Evolutionary conservation across 1,140 invertebrate genomes (phyloP), one percentile per base, ranked within the genome.

Genomic region (Penaeus vannamei): DNA sequence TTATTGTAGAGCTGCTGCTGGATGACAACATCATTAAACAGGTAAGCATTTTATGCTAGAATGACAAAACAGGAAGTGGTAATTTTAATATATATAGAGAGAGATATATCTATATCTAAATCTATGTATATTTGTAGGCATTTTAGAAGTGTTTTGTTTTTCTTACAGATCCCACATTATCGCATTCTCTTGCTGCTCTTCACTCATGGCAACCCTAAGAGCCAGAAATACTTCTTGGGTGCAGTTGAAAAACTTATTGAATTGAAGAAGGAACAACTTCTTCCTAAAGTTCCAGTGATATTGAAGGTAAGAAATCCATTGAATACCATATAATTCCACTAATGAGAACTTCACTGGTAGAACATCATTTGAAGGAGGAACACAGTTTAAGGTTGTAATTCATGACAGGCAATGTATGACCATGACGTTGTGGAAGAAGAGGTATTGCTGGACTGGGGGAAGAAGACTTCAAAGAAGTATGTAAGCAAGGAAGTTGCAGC

Each of bases 191-290:
- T 91, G 14, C 69, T 92, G 62, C 82, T 90, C 93, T 99, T 99
- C 93, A 98, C 97, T 86, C 95, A 96, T 92, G 96, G 96, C 84
- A 98, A 98, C 92, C 86, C 86, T 36, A 91, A 91, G 77, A 94
- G 95, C 26, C 98, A 99, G 93, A 97, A 98, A 91, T 98, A 98
- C 94, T 94, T 99, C 87, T 95, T 99, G 90, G 97, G 98, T 91
- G 99, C 98, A 80, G 95, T 99, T 92, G 99, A 99, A 92, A 97
- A 98, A 92, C 95, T 98, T 19, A 96, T 99, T 86, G 96, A 96
- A 86, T 93, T 97, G 69, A 96, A 98, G 92, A 95, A 96, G 91
- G 95, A 96, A 76, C 92, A 93, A 22, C 95, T 99, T 69, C 94
- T 99, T 94, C 94, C 96, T 3, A 98, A 98, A 93, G 97, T 98